These are phyloP conservation scores for Polydrusus cervinus DNA, from an alignment of 2,888 invertebrate genomes.

Conservation along the genomic window DNA sequence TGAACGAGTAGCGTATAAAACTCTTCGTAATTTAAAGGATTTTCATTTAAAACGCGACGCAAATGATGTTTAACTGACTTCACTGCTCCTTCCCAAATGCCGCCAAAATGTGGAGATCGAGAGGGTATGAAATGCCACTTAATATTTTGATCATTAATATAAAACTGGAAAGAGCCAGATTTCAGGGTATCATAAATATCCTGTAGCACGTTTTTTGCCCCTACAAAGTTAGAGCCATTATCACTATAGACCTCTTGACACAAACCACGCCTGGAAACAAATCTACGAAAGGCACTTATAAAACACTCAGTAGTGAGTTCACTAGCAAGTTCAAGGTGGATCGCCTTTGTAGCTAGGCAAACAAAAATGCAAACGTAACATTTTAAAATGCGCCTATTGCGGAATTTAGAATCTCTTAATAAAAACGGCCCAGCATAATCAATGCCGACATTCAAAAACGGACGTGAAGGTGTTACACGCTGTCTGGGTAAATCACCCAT, in stretches of 20 bases:
- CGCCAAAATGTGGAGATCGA: constrained; percentile 52
- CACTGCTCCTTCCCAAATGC: constrained; percentile 61
- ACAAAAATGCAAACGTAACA: too few relatives aligned
- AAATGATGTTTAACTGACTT: constrained; percentile 61
- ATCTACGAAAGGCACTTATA: constrained; percentile 47
- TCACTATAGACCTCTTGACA: constrained; percentile 45
- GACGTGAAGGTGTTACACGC: too few relatives aligned
- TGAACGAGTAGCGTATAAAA: constrained; percentile 60
- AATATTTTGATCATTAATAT: constrained; percentile 28
- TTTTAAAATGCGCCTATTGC: too few relatives aligned
- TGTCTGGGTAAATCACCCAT: too few relatives aligned
- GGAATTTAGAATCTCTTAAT: too few relatives aligned
- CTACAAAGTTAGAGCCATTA: constrained; percentile 49
- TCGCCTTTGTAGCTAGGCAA: constrained; percentile 52
- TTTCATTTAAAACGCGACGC: constrained; percentile 54
- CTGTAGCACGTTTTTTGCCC: constrained; percentile 22
- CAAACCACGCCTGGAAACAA: constrained; percentile 49
- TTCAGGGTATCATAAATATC: not conserved
- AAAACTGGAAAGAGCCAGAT: constrained; percentile 13
- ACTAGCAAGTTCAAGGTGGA: constrained; percentile 50
- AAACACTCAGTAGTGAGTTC: constrained; percentile 48
- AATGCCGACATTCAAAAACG: too few relatives aligned
- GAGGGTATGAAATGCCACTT: constrained; percentile 63
- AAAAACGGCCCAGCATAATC: too few relatives aligned
- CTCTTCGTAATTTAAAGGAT: constrained; percentile 60